Conservation (phyloP, 2,113 vertebrate genomes). For the Irena cyanogastra region DNA sequence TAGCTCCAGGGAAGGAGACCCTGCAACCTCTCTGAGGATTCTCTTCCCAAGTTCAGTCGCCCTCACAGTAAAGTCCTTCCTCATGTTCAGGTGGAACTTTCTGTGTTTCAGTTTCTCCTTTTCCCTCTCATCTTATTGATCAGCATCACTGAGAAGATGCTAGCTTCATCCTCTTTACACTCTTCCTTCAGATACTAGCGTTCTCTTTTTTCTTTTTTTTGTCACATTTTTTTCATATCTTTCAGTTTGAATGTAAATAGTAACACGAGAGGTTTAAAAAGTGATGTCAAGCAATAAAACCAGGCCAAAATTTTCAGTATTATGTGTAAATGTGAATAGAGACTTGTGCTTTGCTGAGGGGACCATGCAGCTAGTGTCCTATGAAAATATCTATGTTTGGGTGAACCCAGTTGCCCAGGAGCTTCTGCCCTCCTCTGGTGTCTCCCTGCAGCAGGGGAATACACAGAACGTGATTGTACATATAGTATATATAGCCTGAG, state of each 20-base stretch:
- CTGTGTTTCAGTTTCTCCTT: background rate
- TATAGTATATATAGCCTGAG: background rate
- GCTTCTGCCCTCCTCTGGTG: background rate
- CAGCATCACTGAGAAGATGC: background rate
- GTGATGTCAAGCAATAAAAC: background rate
- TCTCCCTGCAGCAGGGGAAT: background rate
- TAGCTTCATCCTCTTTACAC: background rate
- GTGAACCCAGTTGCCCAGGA: background rate
- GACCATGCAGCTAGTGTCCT: background rate
- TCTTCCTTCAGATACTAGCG: background rate
- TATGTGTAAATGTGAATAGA: background rate
- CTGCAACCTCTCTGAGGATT: background rate
- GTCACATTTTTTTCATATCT: background rate
- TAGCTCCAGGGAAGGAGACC: background rate
- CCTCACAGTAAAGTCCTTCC: background rate
- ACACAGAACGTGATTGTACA: background rate
- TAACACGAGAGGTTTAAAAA: background rate
- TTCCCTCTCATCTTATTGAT: background rate
- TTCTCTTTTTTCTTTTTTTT: background rate
- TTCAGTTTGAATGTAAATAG: background rate
- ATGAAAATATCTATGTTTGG: background rate
- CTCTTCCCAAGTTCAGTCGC: background rate
- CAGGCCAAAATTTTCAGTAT: background rate
- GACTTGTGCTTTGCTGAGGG: background rate
- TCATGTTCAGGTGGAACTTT: background rate